phyloP scores from a whole-genome alignment of 2,797 vertebrate species.

The Phoxinus dragarum region DNA sequence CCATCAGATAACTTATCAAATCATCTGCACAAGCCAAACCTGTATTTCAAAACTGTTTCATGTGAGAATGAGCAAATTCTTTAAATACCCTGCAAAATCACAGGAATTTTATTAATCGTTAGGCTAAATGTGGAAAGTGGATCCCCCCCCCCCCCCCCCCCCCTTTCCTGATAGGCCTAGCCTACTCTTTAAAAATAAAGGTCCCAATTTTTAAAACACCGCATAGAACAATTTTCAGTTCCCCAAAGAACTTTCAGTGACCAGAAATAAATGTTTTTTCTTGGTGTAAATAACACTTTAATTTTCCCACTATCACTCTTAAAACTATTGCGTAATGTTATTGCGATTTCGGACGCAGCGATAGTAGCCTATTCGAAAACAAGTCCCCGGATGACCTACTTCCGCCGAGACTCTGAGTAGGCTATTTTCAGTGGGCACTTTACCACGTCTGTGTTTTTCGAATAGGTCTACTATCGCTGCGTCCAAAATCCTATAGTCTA shows the following conservation, averaged over 20 bases:
- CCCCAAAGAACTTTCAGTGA: not conserved
- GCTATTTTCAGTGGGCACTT: no score
- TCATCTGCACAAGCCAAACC: constrained; percentile 26
- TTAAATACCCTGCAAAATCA: not conserved
- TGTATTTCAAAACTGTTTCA: constrained; percentile 8
- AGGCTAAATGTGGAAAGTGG: not conserved
- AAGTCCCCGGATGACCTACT: no score
- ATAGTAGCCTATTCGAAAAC: no score
- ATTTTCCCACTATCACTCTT: not conserved
- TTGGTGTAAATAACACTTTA: not conserved
- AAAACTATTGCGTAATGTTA: no score
- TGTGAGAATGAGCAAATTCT: not conserved
- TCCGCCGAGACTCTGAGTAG: no score
- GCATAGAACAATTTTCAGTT: not conserved
- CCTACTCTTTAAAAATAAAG: not conserved
- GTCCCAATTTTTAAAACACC: not conserved
- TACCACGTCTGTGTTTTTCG: no score
- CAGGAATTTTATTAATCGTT: not conserved
- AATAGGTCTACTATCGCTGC: no score
- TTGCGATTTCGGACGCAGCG: no score
- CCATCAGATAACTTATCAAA: constrained; percentile 47
- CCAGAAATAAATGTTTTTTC: not conserved
- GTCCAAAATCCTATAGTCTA: no score
- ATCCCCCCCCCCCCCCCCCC: no score
- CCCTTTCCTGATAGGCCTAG: no score